Evolutionary conservation across 2,797 vertebrate genomes (phyloP), one percentile per base, ranked within the genome.

Genomic region (Tangara arthus): DNA sequence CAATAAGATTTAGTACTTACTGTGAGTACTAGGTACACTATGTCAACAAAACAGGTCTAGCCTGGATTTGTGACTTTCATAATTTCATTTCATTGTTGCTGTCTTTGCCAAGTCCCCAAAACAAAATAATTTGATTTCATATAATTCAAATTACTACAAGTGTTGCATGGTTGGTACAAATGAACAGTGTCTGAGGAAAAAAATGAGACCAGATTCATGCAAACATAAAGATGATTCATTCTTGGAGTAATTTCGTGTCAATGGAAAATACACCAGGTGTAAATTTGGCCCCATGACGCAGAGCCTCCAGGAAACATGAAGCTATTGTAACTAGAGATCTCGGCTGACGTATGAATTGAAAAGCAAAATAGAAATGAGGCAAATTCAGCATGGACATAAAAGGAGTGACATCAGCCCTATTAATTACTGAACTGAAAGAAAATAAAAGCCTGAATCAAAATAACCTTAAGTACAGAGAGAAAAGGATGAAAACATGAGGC

Each of bases 271-370:
- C 60, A 91, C 32, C 16, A 53, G 59, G 65, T 79, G 91, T 96
- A 92, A 96, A 94, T 93, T 55, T 95, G 91, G 78, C 63, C 60
- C 71, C 2, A 1, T 94, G 95, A 96, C 30, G 64, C 92, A 93
- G 82, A 93, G 82, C 78, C 96, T 97, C 96, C 95, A 97, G 92
- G 96, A 97, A 96, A 96, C 65, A 82, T 87, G 66, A 93, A 93
- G 66, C 47, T 89, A 57, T 92, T 95, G 95, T 94, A 97, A 97
- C 86, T 49, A 80, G 92, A 97, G 94, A 93, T 77, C 87, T 96
- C 41, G 20, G 76, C 89, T 97, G 94, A 97, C 42, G 83, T 96
- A 93, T 88, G 57, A 95, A 94, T 71, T 90, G 92, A 95, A 95
- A 93, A 95, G 75, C 72, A 93, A 94, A 92, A 82, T 20, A 96